These are phyloP conservation scores for Drosophila acutilabella DNA, from an alignment of 2,888 invertebrate genomes.

Conservation along the genomic window DNA sequence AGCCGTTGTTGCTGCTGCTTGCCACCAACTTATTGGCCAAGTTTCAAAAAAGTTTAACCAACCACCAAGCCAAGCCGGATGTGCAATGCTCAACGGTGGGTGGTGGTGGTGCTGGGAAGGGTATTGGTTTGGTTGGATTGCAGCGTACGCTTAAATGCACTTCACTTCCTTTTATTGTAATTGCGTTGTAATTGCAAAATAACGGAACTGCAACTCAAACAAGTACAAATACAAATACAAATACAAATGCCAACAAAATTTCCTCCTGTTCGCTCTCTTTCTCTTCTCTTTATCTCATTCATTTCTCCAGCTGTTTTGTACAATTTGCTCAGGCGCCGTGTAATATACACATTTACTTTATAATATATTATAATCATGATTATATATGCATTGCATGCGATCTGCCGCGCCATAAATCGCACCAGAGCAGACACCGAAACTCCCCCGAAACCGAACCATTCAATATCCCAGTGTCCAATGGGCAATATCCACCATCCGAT, in stretches of 20 bases:
- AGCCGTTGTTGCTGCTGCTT: conserved; percentile 52
- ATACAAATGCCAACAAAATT: neutral
- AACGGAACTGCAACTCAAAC: conserved; percentile 62
- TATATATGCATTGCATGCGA: conserved; percentile 75
- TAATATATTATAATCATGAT: conserved; percentile 79
- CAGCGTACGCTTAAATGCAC: conserved; percentile 75
- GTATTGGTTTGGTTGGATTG: conserved; percentile 9
- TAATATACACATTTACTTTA: conserved; percentile 73
- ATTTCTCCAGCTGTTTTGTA: conserved; percentile 14
- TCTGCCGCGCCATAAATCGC: conserved; percentile 80
- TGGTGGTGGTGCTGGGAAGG: conserved; percentile 7
- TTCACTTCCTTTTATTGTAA: conserved; percentile 78
- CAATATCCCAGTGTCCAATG: neutral
- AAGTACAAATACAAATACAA: conserved; percentile 27
- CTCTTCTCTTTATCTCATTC: neutral
- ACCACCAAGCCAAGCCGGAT: conserved; percentile 62
- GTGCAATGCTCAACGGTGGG: conserved; percentile 40
- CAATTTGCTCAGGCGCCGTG: conserved; percentile 70
- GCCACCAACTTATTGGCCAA: conserved; percentile 49
- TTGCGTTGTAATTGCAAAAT: conserved; percentile 80
- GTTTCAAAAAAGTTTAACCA: conserved; percentile 52
- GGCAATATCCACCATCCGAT: conserved; percentile 2
- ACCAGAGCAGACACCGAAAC: conserved; percentile 64
- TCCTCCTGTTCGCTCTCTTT: neutral
- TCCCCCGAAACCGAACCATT: conserved; percentile 33